Conservation (phyloP, 2,113 vertebrate genomes). For the Colaptes auratus region DNA sequence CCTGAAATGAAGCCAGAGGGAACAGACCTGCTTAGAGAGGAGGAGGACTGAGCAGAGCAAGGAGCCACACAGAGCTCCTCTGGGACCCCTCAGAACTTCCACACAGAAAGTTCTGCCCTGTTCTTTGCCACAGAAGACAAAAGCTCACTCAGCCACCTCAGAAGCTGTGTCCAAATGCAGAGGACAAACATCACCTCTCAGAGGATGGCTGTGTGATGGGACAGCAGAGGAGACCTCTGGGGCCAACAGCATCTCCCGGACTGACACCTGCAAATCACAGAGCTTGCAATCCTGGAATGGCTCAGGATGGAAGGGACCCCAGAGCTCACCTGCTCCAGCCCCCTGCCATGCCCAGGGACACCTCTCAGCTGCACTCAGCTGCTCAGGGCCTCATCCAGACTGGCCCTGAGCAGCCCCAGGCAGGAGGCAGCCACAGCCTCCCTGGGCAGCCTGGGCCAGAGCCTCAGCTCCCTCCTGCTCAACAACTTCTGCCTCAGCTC, state of each 20-base stretch:
- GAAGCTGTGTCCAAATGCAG: neutral
- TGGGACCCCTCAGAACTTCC: neutral
- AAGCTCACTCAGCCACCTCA: neutral
- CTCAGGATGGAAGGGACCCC: no score
- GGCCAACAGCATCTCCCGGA: neutral
- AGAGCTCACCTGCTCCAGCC: no score
- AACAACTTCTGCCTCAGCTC: no score
- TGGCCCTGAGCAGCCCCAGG: no score
- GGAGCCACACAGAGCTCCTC: neutral
- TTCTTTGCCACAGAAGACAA: neutral
- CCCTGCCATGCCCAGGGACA: no score
- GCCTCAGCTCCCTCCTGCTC: no score
- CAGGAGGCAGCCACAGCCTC: no score
- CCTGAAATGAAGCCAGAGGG: constrained; percentile 70
- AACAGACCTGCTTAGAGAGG: neutral
- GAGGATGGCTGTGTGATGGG: neutral
- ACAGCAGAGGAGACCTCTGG: neutral
- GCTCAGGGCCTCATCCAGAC: no score
- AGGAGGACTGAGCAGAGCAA: neutral
- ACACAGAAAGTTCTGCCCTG: neutral
- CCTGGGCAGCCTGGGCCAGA: no score
- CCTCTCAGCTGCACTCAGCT: no score
- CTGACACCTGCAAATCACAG: no score
- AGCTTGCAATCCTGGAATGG: no score
- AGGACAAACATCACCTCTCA: neutral